A percentile compares a stretch with the other conserved stretches of the same genome.
These are phyloP conservation scores for Sardinella longiceps DNA, from an alignment of 2,797 vertebrate species.

Conservation along the genomic window DNA sequence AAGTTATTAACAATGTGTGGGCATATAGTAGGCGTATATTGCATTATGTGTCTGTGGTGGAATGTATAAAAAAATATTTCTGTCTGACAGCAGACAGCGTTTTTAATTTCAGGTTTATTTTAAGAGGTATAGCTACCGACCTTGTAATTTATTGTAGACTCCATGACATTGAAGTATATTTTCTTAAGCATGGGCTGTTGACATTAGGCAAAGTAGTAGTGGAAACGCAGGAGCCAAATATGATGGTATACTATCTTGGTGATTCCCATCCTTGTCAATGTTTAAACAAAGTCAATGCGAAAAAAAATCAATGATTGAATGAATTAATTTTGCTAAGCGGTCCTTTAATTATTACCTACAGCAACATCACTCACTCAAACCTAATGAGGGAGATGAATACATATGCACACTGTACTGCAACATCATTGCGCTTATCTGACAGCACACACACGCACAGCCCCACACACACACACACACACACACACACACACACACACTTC, in stretches of 20 bases:
- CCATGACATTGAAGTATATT: not conserved
- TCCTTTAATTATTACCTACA: constrained; percentile 22
- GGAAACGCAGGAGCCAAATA: not conserved
- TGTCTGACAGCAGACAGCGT: not conserved
- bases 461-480: not conserved
- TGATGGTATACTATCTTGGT: not conserved
- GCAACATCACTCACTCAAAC: constrained; percentile 22
- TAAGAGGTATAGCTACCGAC: not conserved
- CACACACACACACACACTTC: not conserved
- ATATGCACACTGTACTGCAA: constrained; percentile 12
- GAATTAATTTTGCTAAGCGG: constrained; percentile 23
- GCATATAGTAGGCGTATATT: not conserved
- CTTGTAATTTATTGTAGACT: not conserved
- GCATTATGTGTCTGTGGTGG: not conserved
- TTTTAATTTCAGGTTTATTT: not conserved
- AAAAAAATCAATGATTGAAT: constrained; percentile 9
- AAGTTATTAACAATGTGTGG: too few relatives aligned
- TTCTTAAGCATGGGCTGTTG: not conserved
- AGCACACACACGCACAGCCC: constrained; percentile 2
- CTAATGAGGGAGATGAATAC: constrained; percentile 20
- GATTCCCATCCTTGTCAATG: not conserved
- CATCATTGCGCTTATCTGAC: constrained; percentile 4
- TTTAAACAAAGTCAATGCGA: not conserved
- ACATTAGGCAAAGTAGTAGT: not conserved
- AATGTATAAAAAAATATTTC: not conserved